Evolutionary conservation across 2,888 invertebrate genomes (phyloP), one percentile per base, ranked within the genome.

Genomic region (Polydrusus cervinus): DNA sequence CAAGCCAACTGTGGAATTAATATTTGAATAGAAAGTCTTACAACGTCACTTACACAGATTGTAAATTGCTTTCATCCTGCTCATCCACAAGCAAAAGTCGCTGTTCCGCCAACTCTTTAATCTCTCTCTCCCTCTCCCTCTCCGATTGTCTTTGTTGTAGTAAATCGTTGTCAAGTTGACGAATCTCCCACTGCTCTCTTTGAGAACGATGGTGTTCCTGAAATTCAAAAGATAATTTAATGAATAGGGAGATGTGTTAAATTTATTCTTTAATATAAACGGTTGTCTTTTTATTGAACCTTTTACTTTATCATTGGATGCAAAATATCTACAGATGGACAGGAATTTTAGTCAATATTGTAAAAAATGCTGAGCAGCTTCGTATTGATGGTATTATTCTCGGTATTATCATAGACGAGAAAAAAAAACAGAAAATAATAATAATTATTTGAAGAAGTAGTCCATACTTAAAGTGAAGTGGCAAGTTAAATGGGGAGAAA

Each of bases 101-200:
- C 74, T 86, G 86, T 70, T 87, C 86, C 20, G 82, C 82, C 81
- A 90, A 88, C 87, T 91, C 89, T 16, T 89, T 85, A 82, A 89
- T 89, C 86, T 91, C 90, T 82, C 90, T 84, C 80, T 90, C 90
- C 66, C 90, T 89, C 25, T 91, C 90, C 77, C 87, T 82, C 82
- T 91, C 91, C 45, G 90, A 90, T 60, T 91, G 91, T 66, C 91
- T 87, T 83, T 91, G 91, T 77, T 91, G 90, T 18, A 91, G 87
- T 38, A 91, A 87, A 77, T 91, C 90, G 84, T 90, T 89, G 82
- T 91, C 91, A 78, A 91, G 84, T 81, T 90, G 87, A 64, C 90
- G 86, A 72, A 90, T 89, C 82, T 91, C 90, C 84, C 90, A 91
- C 83, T 90, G 87, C 45, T 91, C 91, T 82, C 91, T 88, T 74